Conservation (phyloP, 2,113 vertebrate species). For the Dryoscopus gambensis region DNA sequence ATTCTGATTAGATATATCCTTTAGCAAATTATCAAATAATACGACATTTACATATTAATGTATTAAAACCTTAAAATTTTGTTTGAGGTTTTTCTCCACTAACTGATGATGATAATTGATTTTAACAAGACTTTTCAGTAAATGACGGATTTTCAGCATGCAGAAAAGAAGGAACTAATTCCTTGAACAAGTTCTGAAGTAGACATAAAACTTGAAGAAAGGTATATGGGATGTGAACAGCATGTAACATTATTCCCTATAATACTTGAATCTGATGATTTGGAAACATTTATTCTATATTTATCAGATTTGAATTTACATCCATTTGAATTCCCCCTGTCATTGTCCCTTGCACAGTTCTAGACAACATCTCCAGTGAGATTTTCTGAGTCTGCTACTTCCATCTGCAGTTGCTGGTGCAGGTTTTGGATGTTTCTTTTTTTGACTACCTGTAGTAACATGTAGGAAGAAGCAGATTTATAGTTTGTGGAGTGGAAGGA, state of each 20-base stretch:
- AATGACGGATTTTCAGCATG: background rate
- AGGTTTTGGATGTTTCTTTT: background rate
- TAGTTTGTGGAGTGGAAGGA: background rate
- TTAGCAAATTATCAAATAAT: background rate
- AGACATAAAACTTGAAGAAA: background rate
- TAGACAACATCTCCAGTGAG: background rate
- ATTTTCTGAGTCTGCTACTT: background rate
- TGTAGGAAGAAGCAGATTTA: background rate
- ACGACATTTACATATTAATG: background rate
- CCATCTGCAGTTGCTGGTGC: background rate
- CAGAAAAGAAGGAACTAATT: background rate
- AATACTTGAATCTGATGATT: background rate
- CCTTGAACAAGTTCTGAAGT: background rate
- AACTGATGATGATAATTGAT: background rate
- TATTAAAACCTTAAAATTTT: background rate
- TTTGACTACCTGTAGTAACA: background rate
- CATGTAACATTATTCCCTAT: background rate
- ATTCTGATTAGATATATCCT: background rate
- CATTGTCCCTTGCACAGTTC: background rate
- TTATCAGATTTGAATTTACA: background rate
- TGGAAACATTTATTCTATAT: background rate
- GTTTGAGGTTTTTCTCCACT: background rate
- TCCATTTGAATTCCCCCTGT: background rate
- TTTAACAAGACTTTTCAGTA: background rate
- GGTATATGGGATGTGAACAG: rapidly evolving